Evolutionary conservation across 2,113 vertebrate species (phyloP).

Genomic region (Aspidoscelis tigris): DNA sequence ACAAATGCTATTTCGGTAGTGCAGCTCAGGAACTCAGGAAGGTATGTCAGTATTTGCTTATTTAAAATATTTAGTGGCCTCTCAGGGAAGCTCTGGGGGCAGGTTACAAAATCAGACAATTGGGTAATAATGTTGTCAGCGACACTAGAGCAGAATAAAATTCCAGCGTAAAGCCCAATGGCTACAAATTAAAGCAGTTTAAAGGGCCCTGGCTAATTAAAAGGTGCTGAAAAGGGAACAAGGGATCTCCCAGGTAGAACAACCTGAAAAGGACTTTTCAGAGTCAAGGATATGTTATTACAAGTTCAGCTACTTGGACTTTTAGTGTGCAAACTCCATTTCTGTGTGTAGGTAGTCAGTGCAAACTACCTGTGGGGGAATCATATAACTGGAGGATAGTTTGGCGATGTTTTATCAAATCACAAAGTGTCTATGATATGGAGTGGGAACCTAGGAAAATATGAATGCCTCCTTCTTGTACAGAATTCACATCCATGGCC

Average conservation of each 20-base stretch:
- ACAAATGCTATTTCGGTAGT: constrained; percentile 6
- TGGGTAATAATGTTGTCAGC: too few species aligned
- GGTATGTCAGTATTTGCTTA: neutral
- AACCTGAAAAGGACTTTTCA: neutral
- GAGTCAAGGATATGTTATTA: too few species aligned
- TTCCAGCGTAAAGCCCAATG: neutral
- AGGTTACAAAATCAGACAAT: neutral
- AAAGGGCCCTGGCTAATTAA: neutral
- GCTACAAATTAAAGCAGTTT: neutral
- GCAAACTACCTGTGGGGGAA: too few species aligned
- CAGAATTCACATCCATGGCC: too few species aligned
- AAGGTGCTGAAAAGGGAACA: neutral
- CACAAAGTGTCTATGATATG: too few species aligned
- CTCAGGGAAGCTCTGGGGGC: neutral
- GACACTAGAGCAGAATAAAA: neutral
- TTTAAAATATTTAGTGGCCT: neutral
- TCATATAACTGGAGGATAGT: too few species aligned
- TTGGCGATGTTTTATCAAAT: too few species aligned
- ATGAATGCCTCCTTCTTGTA: too few species aligned
- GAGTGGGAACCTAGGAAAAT: too few species aligned
- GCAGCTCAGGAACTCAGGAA: neutral
- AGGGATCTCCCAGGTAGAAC: neutral
- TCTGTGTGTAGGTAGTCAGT: too few species aligned
- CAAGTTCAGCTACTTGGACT: too few species aligned
- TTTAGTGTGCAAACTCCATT: too few species aligned